Conservation (phyloP, 2,797 vertebrate genomes). For the Gymnodraco acuticeps region DNA sequence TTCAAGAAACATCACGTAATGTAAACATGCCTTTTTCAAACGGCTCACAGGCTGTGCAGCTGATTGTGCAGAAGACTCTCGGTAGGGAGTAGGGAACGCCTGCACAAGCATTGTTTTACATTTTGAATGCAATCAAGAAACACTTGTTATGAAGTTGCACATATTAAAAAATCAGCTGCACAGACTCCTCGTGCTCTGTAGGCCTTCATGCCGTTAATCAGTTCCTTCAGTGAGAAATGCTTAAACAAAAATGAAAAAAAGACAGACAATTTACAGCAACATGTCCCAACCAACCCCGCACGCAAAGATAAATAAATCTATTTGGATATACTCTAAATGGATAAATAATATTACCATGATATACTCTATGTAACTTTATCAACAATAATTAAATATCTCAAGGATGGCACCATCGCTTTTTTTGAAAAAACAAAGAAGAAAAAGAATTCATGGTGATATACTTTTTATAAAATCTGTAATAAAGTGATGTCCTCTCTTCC, state of each 20-base stretch:
- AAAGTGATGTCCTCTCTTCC: conserved; percentile 57
- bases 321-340: conserved; percentile 79
- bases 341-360: conserved; percentile 78
- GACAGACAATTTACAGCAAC: conserved; percentile 67
- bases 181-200: conserved; percentile 28
- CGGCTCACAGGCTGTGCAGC: conserved; percentile 67
- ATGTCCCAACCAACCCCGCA: conserved; percentile 38
- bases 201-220: conserved; percentile 41
- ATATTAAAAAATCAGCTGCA: conserved; percentile 59
- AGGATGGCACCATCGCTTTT: conserved; percentile 83
- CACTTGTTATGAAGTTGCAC: conserved; percentile 11
- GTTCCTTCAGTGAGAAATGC: conserved; percentile 58
- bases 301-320: conserved; percentile 80
- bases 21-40: conserved; percentile 84
- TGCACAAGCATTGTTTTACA: conserved; percentile 17
- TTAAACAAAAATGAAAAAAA: conserved; percentile 58
- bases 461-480: conserved; percentile 69
- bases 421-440: conserved; percentile 44
- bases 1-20: conserved; percentile 72
- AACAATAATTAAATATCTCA: conserved; percentile 71
- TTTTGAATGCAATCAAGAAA: conserved; percentile 23
- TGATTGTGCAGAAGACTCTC: conserved; percentile 53
- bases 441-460: conserved; percentile 56
- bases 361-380: conserved; percentile 67
- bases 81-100: conserved; percentile 31